Base-by-base conservation (phyloP, 2,888 invertebrate species). In the Mamestra brassicae region DNA sequence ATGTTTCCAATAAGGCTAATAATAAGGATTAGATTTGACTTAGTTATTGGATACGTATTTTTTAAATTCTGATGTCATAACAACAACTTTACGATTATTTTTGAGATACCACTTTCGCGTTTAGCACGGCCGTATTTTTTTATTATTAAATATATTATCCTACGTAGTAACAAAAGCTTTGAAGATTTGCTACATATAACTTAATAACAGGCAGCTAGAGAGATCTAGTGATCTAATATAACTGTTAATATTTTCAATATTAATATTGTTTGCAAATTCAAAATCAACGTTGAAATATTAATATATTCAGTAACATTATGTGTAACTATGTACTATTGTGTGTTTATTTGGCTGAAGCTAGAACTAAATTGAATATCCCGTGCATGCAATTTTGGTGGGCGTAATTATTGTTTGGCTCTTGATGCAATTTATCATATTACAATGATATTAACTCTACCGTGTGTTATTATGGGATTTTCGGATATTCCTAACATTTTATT, bases 301-400 rank as follows among this genome's bases (percentile, higher is more conserved):
- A 69, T 78, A 38, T 63, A 83, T 78, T 69, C 79, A 58, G 79
- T 83, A 79, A 50, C 34, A 84, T 52, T 70, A 62, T 42, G 61
- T 34, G n/a, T 78, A 71, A 83, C 71, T 34, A 79, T 47, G 45
- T 45, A 10, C 36, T 65, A 71, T 83, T 66, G 61, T 83, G 34
- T 79, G 57, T 66, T 57, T 50, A 62, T 83, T 71, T 57, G 55
- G 34, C 47, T 71, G 45, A 65, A 65, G 65, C 50, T 83, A 61
- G 71, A 61, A 78, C 60, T 50, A 65, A 83, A 79, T 79, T 83
- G 71, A 79, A 65, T 61, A 83, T 61, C 36, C 52, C n/a, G 26
- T 61, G 8, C 34, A 79, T 65, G 50, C 55, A 52, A 78, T 79
- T 78, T 83, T 36, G 42, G 34, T 36, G 38, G 47, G 38, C 15